A percentile compares a stretch with the other conserved stretches of the same genome.
phyloP scores from a whole-genome alignment of 2,888 invertebrate genomes.

The Eledone cirrhosa region DNA sequence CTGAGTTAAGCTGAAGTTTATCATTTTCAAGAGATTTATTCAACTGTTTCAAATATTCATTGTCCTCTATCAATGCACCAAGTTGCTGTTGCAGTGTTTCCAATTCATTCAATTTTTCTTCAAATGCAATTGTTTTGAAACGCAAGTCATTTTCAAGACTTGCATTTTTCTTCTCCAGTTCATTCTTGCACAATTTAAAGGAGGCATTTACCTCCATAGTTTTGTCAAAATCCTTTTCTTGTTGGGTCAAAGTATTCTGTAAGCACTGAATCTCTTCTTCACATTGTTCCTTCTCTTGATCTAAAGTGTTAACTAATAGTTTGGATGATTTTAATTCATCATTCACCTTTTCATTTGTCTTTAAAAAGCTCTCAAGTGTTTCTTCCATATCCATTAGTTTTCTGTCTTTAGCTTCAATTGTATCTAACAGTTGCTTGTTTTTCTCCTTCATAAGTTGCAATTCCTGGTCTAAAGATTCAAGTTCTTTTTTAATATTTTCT shows the following conservation, averaged over 20 bases:
- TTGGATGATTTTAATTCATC: slow-evolving; percentile 41
- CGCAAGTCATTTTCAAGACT: background rate
- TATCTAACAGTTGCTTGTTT: slow-evolving; percentile 37
- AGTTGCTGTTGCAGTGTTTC: slow-evolving; percentile 34
- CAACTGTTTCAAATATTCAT: slow-evolving; percentile 34
- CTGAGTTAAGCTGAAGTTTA: slow-evolving; percentile 14
- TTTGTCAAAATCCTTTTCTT: slow-evolving; percentile 33
- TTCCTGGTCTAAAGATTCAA: background rate
- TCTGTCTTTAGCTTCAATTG: slow-evolving; percentile 36
- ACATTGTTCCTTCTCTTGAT: slow-evolving; percentile 32
- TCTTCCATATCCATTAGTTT: slow-evolving; percentile 44
- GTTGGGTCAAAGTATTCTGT: background rate
- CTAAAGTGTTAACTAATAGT: slow-evolving; percentile 37
- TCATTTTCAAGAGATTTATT: slow-evolving; percentile 16
- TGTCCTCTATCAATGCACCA: background rate
- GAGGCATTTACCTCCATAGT: slow-evolving; percentile 17
- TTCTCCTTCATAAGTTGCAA: slow-evolving; percentile 26
- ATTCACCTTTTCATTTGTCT: slow-evolving; percentile 42
- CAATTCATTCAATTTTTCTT: slow-evolving; percentile 33
- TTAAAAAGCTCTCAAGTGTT: slow-evolving; percentile 39
- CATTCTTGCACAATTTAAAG: background rate
- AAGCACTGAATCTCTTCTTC: background rate
- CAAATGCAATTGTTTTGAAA: slow-evolving; percentile 34
- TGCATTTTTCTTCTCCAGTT: background rate
- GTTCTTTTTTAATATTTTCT: background rate